These are phyloP conservation scores for Otus sunia DNA, from an alignment of 2,113 vertebrate genomes.

Conservation along the genomic window DNA sequence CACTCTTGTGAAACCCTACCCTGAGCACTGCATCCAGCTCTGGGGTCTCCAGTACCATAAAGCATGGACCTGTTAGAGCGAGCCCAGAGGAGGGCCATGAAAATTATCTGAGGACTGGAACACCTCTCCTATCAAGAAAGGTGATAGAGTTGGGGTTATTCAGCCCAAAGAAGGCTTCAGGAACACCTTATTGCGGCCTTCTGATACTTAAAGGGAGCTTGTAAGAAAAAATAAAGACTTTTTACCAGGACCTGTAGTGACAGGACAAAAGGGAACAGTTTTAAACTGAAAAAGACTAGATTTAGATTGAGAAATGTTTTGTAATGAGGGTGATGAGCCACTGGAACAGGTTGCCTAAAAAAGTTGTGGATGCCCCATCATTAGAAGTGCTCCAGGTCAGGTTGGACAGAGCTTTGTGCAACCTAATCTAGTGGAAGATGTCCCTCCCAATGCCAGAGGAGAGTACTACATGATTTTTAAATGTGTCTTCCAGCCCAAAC, in stretches of 20 bases:
- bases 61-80: background rate
- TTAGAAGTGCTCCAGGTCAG: background rate
- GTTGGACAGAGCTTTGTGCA: background rate
- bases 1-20: too few species aligned
- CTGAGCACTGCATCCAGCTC: too few species aligned
- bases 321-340: background rate
- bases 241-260: background rate
- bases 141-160: background rate
- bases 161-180: background rate
- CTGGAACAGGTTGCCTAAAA: too few species aligned
- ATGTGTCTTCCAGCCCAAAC: background rate
- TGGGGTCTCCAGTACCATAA: background rate
- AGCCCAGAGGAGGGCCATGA: background rate
- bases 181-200: background rate
- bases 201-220: background rate
- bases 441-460: background rate
- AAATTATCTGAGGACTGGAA: background rate
- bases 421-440: background rate
- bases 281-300: background rate
- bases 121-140: background rate
- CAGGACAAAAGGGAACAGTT: background rate
- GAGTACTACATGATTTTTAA: background rate
- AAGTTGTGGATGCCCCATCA: background rate
- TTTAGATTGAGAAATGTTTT: background rate
- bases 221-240: background rate